Percentiles rank a stretch among this genome's conserved stretches.
Conservation (phyloP, 2,113 vertebrate genomes). For the Gymnogyps californianus region DNA sequence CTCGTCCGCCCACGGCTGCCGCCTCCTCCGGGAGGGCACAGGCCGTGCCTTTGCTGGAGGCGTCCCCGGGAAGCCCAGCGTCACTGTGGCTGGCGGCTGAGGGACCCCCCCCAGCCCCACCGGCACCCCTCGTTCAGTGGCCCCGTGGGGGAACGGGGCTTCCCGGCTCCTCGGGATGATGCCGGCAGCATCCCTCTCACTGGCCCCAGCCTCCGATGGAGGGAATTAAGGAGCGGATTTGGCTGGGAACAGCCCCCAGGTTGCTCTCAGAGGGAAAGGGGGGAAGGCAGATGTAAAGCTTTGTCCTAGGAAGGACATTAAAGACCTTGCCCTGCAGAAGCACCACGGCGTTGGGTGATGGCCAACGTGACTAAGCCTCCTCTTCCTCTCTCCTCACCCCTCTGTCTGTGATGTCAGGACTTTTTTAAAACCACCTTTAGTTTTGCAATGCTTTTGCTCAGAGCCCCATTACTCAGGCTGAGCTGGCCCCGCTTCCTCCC, state of each 20-base stretch:
- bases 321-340: background rate
- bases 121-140: fast-evolving
- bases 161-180: background rate
- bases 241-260: constrained; percentile 51
- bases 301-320: background rate
- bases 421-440: constrained; percentile 21
- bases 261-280: constrained; percentile 1
- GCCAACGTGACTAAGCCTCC: constrained; percentile 30
- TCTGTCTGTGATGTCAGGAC: background rate
- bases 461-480: constrained; percentile 50
- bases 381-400: constrained; percentile 30
- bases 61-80: fast-evolving
- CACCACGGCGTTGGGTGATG: background rate
- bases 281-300: background rate
- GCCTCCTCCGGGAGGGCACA: background rate
- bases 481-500: constrained; percentile 29
- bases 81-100: fast-evolving
- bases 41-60: background rate
- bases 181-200: background rate
- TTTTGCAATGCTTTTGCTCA: constrained; percentile 54
- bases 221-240: constrained; percentile 35
- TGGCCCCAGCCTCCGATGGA: constrained; percentile 7
- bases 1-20: background rate
- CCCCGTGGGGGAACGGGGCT: background rate
- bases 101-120: background rate